Evolutionary conservation across 2,113 vertebrate species (phyloP), one percentile per base, ranked within the genome.

Genomic region (Eurystomus gularis): DNA sequence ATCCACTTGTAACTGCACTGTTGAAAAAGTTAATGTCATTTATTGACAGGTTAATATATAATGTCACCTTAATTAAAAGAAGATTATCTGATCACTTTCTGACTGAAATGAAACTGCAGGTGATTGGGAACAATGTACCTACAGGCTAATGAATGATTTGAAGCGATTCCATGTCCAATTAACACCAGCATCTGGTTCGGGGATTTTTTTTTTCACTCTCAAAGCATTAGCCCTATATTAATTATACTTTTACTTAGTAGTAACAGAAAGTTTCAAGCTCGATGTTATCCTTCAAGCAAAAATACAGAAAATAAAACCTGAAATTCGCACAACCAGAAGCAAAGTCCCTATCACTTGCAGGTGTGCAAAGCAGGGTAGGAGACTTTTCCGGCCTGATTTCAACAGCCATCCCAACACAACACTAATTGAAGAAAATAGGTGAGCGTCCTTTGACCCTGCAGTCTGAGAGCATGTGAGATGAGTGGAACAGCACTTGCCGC

Each of bases 11-110:
- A 95, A 93, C 88, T 65, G 69, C 48, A 15, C 70, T 65, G 48
- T 60, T 94, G 44, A 80, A 96, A 92, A 95, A 76, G 65, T 72
- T 95, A 93, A 86, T 75, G 52, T 6, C 61, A 82, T 79, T 94
- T 93, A 95, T 88, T 92, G 80, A 82, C 80, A 92, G 69, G 77
- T 89, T 86, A 96, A 96, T 96, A 95, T 89, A 93, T 75, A 94
- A 46, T 57, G 48, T 79, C 86, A 90, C 72, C 52, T 95, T 93
- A 88, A 96, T 93, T 94, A 84, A 83, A 95, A 83, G 75, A 73
- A 92, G 2, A 93, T 93, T 88, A 90, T 65, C 49, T 88, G 82
- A 95, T 55, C 85, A 48, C 49, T 84, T 93, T 92, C 82, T 86
- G 48, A 79, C 76, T 90, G 69, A 88, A 96, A 72, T 71, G 60